These are phyloP conservation scores for Columba livia DNA, from an alignment of 2,113 vertebrate genomes.

Conservation along the genomic window DNA sequence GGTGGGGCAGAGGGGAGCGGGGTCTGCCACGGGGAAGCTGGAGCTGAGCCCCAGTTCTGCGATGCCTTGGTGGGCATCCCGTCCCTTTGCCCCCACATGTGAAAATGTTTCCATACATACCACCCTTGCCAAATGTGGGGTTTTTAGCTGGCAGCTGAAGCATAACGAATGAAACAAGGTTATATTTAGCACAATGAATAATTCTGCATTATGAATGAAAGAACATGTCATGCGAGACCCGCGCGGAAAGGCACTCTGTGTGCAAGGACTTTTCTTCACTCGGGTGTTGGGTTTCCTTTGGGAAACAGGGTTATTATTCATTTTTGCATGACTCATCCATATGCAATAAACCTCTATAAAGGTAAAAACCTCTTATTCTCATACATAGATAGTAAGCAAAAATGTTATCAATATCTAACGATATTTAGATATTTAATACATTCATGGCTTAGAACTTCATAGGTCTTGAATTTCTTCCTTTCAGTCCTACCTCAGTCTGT, in stretches of 20 bases:
- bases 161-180: background rate
- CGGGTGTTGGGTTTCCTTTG: background rate
- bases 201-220: background rate
- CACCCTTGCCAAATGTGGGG: fast-evolving
- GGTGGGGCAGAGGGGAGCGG: background rate
- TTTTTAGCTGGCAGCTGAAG: background rate
- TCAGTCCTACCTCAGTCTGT: background rate
- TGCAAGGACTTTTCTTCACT: background rate
- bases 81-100: fast-evolving
- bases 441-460: background rate
- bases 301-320: background rate
- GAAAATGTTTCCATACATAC: background rate
- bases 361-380: background rate
- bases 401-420: background rate
- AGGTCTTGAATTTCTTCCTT: background rate
- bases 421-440: background rate
- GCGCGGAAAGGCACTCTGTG: background rate
- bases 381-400: background rate
- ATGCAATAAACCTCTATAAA: background rate
- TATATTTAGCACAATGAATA: constrained; percentile 28
- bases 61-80: too few relatives aligned
- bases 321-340: background rate
- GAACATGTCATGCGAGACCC: background rate
- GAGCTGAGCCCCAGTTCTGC: background rate
- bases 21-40: fast-evolving